Evolutionary conservation across 2,797 vertebrate genomes (phyloP).

Genomic region (Zenarchopterus dispar): DNA sequence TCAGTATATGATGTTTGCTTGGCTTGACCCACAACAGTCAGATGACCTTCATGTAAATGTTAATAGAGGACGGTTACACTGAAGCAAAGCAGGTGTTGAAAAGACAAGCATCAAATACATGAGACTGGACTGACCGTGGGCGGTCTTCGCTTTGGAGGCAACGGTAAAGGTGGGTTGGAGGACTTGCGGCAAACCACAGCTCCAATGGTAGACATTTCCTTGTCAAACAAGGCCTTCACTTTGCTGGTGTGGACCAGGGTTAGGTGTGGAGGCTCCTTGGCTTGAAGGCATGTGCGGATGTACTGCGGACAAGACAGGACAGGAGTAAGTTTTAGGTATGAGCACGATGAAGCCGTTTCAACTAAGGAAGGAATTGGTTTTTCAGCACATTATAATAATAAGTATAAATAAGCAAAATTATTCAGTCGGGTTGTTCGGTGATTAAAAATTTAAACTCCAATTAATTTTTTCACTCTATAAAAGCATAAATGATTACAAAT

Average conservation of each 20-base stretch:
- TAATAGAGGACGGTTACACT: too few relatives aligned
- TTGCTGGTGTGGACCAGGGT: conserved; percentile 90
- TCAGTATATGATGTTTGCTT: not conserved
- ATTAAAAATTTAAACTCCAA: too few relatives aligned
- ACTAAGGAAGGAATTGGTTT: not conserved
- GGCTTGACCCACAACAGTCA: not conserved
- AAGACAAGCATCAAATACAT: not conserved
- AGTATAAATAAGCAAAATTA: too few relatives aligned
- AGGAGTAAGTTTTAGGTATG: not conserved
- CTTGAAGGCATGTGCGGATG: conserved; percentile 89
- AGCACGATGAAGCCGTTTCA: not conserved
- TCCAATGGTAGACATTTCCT: conserved; percentile 90
- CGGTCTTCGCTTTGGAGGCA: conserved; percentile 92
- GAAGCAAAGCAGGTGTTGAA: conserved; percentile 1
- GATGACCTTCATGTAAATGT: not conserved
- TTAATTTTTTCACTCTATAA: too few relatives aligned
- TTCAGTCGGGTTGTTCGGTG: too few relatives aligned
- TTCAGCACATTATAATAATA: too few relatives aligned
- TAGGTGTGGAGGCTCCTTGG: conserved; percentile 89
- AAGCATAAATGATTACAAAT: too few relatives aligned
- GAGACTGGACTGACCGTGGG: conserved; percentile 84
- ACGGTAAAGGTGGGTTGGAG: conserved; percentile 90
- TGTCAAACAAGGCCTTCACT: conserved; percentile 91
- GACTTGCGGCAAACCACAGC: conserved; percentile 88
- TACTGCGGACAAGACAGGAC: conserved; percentile 81